phyloP scores from a whole-genome alignment of 1,140 invertebrate species.

The Stegodyphus mimosarum region DNA sequence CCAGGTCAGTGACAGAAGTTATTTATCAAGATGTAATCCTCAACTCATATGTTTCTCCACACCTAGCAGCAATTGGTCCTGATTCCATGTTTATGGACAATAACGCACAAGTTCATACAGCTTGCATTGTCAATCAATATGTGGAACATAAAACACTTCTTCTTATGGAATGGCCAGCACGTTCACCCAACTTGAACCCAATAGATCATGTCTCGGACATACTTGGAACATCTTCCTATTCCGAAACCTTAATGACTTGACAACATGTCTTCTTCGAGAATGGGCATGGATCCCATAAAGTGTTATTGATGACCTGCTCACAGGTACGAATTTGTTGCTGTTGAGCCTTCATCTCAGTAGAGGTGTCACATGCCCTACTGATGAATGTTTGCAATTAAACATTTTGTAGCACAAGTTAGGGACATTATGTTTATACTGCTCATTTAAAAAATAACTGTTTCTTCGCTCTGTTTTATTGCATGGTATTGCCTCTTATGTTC shows the following conservation, averaged over 20 bases:
- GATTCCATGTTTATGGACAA: background rate
- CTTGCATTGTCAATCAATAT: background rate
- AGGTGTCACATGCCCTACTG: no score
- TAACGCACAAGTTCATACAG: background rate
- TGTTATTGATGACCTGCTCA: no score
- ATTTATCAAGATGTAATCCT: background rate
- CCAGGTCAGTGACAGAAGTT: background rate
- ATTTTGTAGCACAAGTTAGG: no score
- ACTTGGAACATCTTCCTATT: background rate
- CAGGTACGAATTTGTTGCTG: no score
- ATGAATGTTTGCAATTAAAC: no score
- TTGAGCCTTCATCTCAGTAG: no score
- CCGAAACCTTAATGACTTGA: background rate
- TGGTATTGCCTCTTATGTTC: no score
- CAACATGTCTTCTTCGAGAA: background rate
- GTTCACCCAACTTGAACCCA: background rate
- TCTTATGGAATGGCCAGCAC: background rate
- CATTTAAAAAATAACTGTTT: background rate
- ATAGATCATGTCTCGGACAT: background rate
- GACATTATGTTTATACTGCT: background rate
- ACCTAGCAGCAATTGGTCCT: background rate
- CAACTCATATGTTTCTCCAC: background rate
- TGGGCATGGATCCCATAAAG: no score
- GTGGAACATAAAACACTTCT: background rate
- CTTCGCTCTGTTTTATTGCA: no score